phyloP scores from a whole-genome alignment of 2,888 invertebrate genomes.

The Diplazon laetatorius region DNA sequence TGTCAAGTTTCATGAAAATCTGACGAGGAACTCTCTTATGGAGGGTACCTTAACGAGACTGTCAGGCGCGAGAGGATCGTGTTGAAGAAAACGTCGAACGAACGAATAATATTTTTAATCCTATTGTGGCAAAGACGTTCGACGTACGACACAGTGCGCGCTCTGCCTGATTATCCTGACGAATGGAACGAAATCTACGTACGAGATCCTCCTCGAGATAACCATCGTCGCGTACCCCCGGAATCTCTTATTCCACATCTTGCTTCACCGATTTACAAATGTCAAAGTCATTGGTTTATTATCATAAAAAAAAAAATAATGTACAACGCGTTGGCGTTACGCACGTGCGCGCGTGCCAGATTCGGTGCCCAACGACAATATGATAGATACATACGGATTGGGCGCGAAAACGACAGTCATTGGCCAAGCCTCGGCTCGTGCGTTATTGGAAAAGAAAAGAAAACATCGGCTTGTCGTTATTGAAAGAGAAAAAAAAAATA shows the following conservation, averaged over 20 bases:
- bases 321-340: conserved; percentile 45
- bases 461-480: not conserved
- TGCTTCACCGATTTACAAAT: conserved; percentile 37
- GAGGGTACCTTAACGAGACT: not conserved
- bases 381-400: not conserved
- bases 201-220: conserved; percentile 2
- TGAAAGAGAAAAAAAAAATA: not conserved
- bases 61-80: not conserved
- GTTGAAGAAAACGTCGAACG: conserved; percentile 18
- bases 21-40: no score
- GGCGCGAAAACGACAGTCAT: not conserved
- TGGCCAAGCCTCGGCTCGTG: not conserved
- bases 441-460: not conserved
- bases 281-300: conserved; percentile 64
- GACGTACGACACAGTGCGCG: conserved; percentile 54
- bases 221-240: conserved; percentile 19
- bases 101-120: conserved; percentile 46
- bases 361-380: not conserved
- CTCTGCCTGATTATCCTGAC: conserved; percentile 64
- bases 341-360: conserved; percentile 24
- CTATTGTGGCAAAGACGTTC: conserved; percentile 46
- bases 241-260: conserved; percentile 22
- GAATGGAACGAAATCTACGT: conserved; percentile 44
- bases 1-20: no score
- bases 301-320: conserved; percentile 68